These are phyloP conservation scores for Mamestra configurata DNA, from an alignment of 1,140 invertebrate genomes.

Conservation along the genomic window DNA sequence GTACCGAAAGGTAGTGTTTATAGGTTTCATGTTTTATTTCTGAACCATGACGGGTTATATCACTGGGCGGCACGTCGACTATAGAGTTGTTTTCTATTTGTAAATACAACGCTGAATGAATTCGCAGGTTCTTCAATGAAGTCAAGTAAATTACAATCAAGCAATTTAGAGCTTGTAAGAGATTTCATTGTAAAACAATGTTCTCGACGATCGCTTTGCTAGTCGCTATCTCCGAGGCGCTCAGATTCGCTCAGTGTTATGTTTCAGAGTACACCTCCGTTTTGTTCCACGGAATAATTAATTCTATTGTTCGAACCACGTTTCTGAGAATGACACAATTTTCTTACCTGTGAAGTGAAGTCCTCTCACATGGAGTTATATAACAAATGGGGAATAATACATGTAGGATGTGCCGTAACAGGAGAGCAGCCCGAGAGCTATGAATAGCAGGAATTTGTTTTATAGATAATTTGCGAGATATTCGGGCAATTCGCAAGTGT, in stretches of 20 bases:
- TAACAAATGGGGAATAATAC: conserved; percentile 10
- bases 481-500: background rate
- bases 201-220: conserved; percentile 2
- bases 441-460: conserved; percentile 2
- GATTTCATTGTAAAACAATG: conserved; percentile 11
- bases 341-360: conserved; percentile 12
- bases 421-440: background rate
- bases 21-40: too few relatives aligned
- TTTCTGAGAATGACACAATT: conserved; percentile 26
- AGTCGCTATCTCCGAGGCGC: background rate
- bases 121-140: background rate
- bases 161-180: background rate
- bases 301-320: conserved; percentile 7
- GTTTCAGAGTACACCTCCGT: background rate
- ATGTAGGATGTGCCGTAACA: background rate
- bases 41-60: too few relatives aligned
- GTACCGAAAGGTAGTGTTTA: too few relatives aligned
- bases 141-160: background rate
- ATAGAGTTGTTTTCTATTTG: too few relatives aligned
- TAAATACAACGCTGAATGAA: background rate
- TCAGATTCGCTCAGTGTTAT: background rate
- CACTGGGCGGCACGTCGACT: too few relatives aligned
- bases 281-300: conserved; percentile 28
- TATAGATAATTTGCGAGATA: background rate
- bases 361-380: background rate